Conservation (phyloP, 23 tunicate genomes). For the Oikopleura albicans region DNA sequence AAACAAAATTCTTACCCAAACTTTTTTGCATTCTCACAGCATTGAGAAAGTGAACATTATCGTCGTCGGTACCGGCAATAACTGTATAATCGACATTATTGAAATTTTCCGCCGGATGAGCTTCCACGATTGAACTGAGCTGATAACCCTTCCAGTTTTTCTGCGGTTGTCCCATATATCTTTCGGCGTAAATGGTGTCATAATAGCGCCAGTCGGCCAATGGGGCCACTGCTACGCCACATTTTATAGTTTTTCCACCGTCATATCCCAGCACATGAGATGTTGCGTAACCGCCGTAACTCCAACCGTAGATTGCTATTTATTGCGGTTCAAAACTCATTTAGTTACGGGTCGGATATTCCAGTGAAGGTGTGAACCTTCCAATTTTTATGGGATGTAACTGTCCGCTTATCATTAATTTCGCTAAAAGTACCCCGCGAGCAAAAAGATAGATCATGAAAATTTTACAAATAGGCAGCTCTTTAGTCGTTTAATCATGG, state of each 20-base stretch:
- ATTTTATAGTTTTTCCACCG: constrained; percentile 24
- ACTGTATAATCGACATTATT: constrained; percentile 28
- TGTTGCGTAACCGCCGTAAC: constrained; percentile 83
- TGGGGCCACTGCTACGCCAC: constrained; percentile 83
- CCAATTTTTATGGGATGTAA: too few relatives aligned
- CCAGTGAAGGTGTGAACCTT: too few relatives aligned
- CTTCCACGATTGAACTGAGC: constrained; percentile 18
- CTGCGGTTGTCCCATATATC: constrained; percentile 49
- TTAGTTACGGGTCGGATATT: too few relatives aligned
- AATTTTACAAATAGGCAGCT: too few relatives aligned
- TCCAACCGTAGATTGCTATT: not conserved
- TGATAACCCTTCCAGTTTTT: constrained; percentile 36
- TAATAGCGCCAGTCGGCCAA: constrained; percentile 57
- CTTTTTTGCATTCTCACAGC: constrained; percentile 29
- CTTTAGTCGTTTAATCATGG: too few relatives aligned
- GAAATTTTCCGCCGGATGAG: not conserved
- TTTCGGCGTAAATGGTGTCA: constrained; percentile 65
- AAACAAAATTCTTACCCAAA: not conserved
- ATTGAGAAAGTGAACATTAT: constrained; percentile 87
- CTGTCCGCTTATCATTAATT: too few relatives aligned
- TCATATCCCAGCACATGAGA: constrained; percentile 72
- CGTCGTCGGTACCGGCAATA: constrained; percentile 84
- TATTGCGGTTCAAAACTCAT: not conserved
- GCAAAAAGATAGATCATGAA: too few relatives aligned
- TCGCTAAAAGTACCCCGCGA: too few relatives aligned